Evolutionary conservation across 2,113 vertebrate genomes (phyloP).

Genomic region (Talpa occidentalis): DNA sequence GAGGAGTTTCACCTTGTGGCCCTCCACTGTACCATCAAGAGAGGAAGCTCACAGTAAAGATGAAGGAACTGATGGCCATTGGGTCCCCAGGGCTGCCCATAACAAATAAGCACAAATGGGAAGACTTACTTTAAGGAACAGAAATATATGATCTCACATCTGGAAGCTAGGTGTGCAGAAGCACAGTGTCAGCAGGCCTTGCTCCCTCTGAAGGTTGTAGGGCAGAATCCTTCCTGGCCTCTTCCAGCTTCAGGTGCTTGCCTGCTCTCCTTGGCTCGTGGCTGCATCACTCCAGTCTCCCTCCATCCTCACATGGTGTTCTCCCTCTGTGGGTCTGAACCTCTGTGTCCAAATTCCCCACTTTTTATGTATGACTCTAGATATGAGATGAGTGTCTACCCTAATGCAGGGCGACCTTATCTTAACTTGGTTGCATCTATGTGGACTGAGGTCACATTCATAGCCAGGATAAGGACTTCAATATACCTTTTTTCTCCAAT

Average conservation of each 20-base stretch:
- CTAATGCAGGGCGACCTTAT: not conserved
- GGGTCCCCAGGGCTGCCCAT: not conserved
- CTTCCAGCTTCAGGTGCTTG: not conserved
- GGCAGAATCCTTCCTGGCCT: too few species aligned
- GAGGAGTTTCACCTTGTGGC: accelerated
- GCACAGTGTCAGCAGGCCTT: not conserved
- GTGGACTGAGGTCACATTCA: not conserved
- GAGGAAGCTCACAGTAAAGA: too few species aligned
- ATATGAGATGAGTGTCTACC: not conserved
- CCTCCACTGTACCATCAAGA: not conserved
- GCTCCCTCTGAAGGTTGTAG: too few species aligned
- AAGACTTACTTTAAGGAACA: not conserved
- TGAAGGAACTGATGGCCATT: accelerated
- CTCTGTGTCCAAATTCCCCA: not conserved
- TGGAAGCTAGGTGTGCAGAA: not conserved
- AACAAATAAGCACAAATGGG: accelerated
- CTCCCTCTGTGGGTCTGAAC: not conserved
- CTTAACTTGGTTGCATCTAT: not conserved
- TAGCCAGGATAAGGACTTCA: not conserved
- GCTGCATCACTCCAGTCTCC: too few species aligned
- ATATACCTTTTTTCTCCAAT: not conserved
- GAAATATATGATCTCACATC: accelerated
- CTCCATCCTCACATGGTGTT: too few species aligned
- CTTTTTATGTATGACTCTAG: not conserved
- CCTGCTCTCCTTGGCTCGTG: accelerated